phyloP scores from a whole-genome alignment of 1,140 invertebrate species.

The Catajapyx aquilonaris region DNA sequence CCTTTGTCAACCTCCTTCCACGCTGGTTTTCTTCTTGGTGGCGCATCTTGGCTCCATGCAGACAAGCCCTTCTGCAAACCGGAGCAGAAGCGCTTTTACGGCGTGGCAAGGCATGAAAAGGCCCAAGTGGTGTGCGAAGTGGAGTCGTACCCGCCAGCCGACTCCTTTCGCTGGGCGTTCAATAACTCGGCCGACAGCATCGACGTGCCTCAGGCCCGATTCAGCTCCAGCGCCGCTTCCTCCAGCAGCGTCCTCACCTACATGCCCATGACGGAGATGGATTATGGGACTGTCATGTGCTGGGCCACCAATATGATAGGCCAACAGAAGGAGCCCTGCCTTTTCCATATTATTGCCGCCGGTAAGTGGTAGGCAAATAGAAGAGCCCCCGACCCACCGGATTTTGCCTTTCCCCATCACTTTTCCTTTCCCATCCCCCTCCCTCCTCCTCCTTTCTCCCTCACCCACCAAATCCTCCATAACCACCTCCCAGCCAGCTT shows the following conservation, averaged over 20 bases:
- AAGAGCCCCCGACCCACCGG: too few relatives aligned
- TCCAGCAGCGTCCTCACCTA: slow-evolving; percentile 44
- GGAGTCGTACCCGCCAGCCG: slow-evolving; percentile 60
- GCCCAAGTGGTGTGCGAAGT: slow-evolving; percentile 63
- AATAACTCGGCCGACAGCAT: slow-evolving; percentile 65
- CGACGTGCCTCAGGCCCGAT: slow-evolving; percentile 38
- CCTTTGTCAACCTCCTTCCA: too few relatives aligned
- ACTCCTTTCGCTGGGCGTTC: slow-evolving; percentile 70
- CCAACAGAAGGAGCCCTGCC: slow-evolving; percentile 38
- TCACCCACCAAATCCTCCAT: too few relatives aligned
- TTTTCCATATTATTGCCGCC: slow-evolving; percentile 44
- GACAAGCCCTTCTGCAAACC: slow-evolving; percentile 64
- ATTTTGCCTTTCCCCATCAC: too few relatives aligned
- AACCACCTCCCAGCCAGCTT: too few relatives aligned
- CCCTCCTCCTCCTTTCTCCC: too few relatives aligned
- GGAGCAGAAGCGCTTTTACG: slow-evolving; percentile 58
- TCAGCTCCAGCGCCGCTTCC: slow-evolving; percentile 23
- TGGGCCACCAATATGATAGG: slow-evolving; percentile 42
- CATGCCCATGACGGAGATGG: slow-evolving; percentile 49
- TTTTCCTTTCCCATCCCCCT: too few relatives aligned
- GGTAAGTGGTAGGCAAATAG: too few relatives aligned
- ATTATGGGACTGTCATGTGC: slow-evolving; percentile 46
- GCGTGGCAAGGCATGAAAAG: slow-evolving; percentile 60
- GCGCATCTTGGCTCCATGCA: too few relatives aligned
- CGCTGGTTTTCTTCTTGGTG: too few relatives aligned